Conservation (phyloP, 1,140 invertebrate species). For the Sinella curviseta region DNA sequence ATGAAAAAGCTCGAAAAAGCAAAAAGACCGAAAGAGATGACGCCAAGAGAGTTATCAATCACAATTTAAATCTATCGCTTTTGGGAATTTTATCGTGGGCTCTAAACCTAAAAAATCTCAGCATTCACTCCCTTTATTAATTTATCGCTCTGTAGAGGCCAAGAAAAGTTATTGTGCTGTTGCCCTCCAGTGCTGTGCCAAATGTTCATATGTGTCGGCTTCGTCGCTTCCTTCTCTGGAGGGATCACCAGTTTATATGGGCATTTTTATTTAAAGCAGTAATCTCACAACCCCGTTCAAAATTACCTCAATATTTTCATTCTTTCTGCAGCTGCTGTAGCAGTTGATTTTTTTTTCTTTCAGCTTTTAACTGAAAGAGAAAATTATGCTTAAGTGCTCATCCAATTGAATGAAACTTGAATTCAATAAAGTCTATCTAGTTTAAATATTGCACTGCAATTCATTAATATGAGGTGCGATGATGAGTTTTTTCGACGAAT, state of each 20-base stretch:
- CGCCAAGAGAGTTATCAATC: slow-evolving; percentile 49
- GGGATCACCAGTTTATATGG: background rate
- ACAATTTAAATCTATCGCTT: slow-evolving; percentile 50
- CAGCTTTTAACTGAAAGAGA: no score
- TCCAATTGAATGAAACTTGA: no score
- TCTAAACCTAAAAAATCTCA: slow-evolving; percentile 36
- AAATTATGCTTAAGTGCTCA: no score
- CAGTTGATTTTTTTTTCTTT: no score
- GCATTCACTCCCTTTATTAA: slow-evolving; percentile 47
- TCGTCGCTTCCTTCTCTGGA: slow-evolving; percentile 29
- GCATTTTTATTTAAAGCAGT: slow-evolving; percentile 29
- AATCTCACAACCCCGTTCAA: background rate
- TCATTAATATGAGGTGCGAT: no score
- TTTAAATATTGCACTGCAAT: no score
- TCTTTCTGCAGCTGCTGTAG: no score
- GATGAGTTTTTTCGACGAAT: no score
- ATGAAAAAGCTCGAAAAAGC: no score
- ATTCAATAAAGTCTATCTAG: no score
- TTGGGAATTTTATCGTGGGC: slow-evolving; percentile 47
- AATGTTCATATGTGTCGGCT: background rate
- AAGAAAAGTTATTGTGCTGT: background rate
- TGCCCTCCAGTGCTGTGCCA: no score
- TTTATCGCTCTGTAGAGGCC: slow-evolving; percentile 46
- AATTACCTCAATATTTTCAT: no score
- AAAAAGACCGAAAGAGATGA: background rate